Evolutionary conservation across 2,888 invertebrate genomes (phyloP), one percentile per base, ranked within the genome.

Genomic region (Anoplius nigerrimus): DNA sequence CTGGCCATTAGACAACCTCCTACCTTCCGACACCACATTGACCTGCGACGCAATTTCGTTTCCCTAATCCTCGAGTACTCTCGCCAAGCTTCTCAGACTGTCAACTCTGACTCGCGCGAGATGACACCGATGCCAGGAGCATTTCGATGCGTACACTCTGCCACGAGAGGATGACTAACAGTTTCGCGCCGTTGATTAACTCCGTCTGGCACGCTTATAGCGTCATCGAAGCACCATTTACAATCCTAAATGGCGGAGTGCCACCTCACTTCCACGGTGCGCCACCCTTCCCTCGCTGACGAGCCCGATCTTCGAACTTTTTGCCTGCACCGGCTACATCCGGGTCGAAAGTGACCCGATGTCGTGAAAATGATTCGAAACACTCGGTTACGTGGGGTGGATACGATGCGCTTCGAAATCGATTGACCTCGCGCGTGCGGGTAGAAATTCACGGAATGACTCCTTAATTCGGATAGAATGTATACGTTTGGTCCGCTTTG

Each of bases 281-380:
- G 18, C 51, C 34, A 66, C 64, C 70, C 69, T 59, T 65, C 20
- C 42, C 11, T 48, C 45, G 16, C n/a, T 62, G 60, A 11, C 1
- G 11, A 34, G 34, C 34, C 11, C 6, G 1, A 34, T 34, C 2
- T 13, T 11, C 6, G 27, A 27, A 27, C 2, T 5, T 21, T 57
- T 68, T 68, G 56, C 42, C 43, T 42, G 56, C 59, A 52, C 42
- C 42, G 22, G 22, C 34, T 34, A 42, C 20, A 46, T 24, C 15
- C 20, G 59, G 20, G 46, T 15, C 20, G 34, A 55, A 75, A 81
- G 72, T 69, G 67, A 80, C 82, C 83, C 76, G 80, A 83, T 84
- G 83, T 79, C 81, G 70, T 79, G 60, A 72, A 80, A 85, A 86
- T 66, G 71, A 86, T 86, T 86, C 80, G 83, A 79, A 69, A 78